Percentiles rank a stretch among this genome's conserved stretches.
These are phyloP conservation scores for Muntiacus reevesi DNA, from an alignment of 2,113 vertebrate species.

Conservation along the genomic window DNA sequence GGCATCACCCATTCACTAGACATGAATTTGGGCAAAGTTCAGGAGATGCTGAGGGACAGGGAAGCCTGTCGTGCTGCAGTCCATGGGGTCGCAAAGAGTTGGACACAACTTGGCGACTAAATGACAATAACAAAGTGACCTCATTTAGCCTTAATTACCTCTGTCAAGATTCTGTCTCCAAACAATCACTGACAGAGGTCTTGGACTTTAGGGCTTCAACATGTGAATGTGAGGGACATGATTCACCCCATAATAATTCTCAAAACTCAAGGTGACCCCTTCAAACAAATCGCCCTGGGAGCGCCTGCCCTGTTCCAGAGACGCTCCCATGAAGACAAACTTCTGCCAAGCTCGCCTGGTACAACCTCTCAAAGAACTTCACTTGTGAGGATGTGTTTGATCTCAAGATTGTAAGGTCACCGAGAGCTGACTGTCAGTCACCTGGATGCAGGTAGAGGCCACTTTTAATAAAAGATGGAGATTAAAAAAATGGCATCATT, in stretches of 20 bases:
- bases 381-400: not conserved
- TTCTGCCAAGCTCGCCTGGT: accelerated
- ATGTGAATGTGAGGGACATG: not conserved
- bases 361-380: not conserved
- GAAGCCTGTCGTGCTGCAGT: not conserved
- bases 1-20: not conserved
- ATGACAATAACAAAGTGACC: not conserved
- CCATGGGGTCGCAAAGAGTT: not conserved
- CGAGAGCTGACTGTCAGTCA: not conserved
- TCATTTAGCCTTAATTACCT: not conserved
- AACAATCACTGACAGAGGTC: not conserved
- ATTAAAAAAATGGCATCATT: not conserved
- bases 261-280: not conserved
- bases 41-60: not conserved
- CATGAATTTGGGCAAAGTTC: not conserved
- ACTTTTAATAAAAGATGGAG: not conserved
- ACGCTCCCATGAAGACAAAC: accelerated
- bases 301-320: not conserved
- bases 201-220: not conserved
- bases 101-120: not conserved
- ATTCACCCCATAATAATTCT: not conserved
- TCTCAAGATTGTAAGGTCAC: not conserved
- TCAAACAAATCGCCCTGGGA: accelerated
- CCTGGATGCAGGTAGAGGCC: accelerated
- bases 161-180: not conserved